Evolutionary conservation across 2,113 vertebrate genomes (phyloP).

Genomic region (Calyptomena viridis): DNA sequence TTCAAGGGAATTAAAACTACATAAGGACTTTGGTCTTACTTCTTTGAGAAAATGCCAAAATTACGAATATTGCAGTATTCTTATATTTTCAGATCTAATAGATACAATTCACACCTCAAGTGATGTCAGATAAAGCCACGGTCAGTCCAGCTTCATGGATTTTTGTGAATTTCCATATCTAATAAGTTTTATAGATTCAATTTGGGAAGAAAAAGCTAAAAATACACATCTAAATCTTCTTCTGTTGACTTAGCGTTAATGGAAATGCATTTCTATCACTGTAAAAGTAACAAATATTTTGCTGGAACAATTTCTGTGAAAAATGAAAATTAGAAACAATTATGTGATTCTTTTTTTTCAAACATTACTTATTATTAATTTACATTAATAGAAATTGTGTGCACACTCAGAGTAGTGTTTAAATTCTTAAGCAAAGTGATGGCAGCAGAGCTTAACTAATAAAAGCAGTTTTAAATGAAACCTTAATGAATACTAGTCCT

Average conservation of each 20-base stretch:
- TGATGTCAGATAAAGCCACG: neutral
- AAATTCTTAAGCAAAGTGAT: neutral
- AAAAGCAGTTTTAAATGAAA: slow-evolving; percentile 24
- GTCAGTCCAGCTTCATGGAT: neutral
- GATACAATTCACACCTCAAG: neutral
- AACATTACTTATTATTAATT: slow-evolving; percentile 19
- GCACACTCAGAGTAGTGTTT: neutral
- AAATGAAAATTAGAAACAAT: slow-evolving; percentile 1
- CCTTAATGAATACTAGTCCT: neutral
- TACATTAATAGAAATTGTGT: neutral
- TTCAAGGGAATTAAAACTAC: neutral
- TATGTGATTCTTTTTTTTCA: neutral
- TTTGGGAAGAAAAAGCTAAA: neutral
- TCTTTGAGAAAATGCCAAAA: neutral
- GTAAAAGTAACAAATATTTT: neutral
- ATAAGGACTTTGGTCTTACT: neutral
- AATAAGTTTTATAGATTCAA: neutral
- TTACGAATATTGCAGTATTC: neutral
- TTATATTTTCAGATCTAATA: neutral
- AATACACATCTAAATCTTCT: neutral
- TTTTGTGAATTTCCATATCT: neutral
- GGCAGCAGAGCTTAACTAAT: neutral
- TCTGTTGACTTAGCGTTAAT: neutral
- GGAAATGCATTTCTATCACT: neutral
- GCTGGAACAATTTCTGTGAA: neutral